Conservation (phyloP, 2,797 vertebrate genomes). For the Chaunax sp. region DNA sequence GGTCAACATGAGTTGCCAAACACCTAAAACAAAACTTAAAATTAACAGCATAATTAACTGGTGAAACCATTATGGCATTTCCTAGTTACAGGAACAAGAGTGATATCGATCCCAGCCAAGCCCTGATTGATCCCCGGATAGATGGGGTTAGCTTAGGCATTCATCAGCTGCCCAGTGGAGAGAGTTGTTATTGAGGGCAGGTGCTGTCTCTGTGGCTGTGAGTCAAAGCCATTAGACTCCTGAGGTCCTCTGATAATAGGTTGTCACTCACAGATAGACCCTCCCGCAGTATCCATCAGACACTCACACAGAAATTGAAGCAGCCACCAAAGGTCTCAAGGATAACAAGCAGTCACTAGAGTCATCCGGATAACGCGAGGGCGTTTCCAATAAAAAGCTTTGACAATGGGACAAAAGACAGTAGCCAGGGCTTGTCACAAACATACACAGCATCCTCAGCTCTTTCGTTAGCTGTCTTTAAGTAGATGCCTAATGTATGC, state of each 20-base stretch:
- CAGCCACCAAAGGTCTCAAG: constrained; percentile 70
- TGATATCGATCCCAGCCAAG: constrained; percentile 81
- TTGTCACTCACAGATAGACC: constrained; percentile 80
- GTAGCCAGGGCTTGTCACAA: constrained; percentile 25
- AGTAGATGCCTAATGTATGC: constrained; percentile 26
- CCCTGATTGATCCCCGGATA: constrained; percentile 85
- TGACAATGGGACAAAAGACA: constrained; percentile 50
- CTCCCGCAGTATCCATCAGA: constrained; percentile 65
- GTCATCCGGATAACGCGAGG: constrained; percentile 63
- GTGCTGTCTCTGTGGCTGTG: constrained; percentile 77
- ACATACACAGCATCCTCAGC: constrained; percentile 18
- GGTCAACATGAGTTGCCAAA: constrained; percentile 58
- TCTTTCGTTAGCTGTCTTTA: constrained; percentile 21
- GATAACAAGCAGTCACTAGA: constrained; percentile 75
- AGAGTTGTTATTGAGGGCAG: constrained; percentile 84
- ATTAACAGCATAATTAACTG: constrained; percentile 87
- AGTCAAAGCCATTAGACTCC: constrained; percentile 86
- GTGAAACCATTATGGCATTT: constrained; percentile 82
- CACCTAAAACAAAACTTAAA: constrained; percentile 80
- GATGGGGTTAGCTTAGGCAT: constrained; percentile 83
- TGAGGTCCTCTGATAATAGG: constrained; percentile 83
- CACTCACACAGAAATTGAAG: constrained; percentile 71
- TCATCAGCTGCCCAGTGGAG: constrained; percentile 80
- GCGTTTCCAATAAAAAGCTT: constrained; percentile 52
- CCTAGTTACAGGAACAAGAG: constrained; percentile 87